Evolutionary conservation across 2,797 vertebrate species (phyloP).

Genomic region (Oreochromis mossambicus): DNA sequence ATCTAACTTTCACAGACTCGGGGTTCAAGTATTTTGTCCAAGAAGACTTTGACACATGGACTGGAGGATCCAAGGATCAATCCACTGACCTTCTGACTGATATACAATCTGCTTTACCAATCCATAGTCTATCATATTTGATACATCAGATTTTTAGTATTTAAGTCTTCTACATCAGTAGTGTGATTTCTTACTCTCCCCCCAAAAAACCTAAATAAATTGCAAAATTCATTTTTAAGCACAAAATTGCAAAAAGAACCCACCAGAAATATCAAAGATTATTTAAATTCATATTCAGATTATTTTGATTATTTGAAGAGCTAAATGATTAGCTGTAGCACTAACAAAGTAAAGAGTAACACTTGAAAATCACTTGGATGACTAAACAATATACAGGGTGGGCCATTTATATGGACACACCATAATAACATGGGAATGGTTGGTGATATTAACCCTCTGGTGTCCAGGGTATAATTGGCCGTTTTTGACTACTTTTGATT

Average conservation of each 20-base stretch:
- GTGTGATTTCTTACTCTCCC: background rate
- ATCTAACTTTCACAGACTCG: background rate
- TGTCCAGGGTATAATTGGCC: too few species aligned
- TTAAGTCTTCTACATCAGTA: rapidly evolving
- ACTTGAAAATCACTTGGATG: background rate
- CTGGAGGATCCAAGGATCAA: rapidly evolving
- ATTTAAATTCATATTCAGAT: background rate
- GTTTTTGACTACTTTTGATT: too few species aligned
- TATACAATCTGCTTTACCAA: background rate
- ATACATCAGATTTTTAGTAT: background rate
- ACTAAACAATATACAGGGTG: background rate
- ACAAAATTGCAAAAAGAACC: background rate
- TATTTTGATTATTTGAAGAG: background rate
- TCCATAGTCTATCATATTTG: background rate
- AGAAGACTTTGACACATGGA: background rate
- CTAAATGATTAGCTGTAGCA: background rate
- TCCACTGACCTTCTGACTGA: background rate
- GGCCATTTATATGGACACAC: too few species aligned
- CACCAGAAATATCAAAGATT: background rate
- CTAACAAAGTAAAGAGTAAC: background rate
- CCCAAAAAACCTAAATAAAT: background rate
- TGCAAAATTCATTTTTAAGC: background rate
- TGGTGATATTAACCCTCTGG: too few species aligned
- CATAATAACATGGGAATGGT: too few species aligned
- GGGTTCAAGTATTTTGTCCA: background rate